Conservation (phyloP, 2,113 vertebrate species). For the Leptobrachium leishanense region DNA sequence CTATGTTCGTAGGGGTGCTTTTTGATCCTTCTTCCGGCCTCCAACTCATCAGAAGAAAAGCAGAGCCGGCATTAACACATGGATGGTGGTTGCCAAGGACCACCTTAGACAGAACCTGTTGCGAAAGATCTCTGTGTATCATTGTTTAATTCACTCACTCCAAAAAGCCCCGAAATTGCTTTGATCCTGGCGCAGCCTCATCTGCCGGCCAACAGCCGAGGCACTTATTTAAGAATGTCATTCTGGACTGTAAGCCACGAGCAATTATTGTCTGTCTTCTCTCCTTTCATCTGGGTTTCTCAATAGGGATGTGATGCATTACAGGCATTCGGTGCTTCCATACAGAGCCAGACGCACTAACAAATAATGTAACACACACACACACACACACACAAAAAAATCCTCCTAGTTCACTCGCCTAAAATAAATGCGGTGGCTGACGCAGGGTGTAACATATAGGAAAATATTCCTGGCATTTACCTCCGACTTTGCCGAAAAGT, state of each 20-base stretch:
- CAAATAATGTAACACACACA: background rate
- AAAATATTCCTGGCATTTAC: background rate
- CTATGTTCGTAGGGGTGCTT: too few species aligned
- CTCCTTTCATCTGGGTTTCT: slow-evolving; percentile 24
- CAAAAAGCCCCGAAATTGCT: slow-evolving; percentile 6
- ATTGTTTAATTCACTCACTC: slow-evolving; percentile 18
- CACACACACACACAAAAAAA: background rate
- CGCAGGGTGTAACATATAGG: background rate
- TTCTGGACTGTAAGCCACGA: slow-evolving; percentile 9
- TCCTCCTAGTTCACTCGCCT: background rate
- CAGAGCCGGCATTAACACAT: background rate
- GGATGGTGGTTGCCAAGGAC: slow-evolving; percentile 1
- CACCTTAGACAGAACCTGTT: slow-evolving; percentile 9
- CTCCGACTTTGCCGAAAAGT: background rate
- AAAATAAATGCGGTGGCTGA: background rate
- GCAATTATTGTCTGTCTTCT: slow-evolving; percentile 6
- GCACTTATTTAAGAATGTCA: slow-evolving; percentile 15
- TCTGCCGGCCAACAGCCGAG: slow-evolving; percentile 28
- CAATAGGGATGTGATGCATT: slow-evolving; percentile 8
- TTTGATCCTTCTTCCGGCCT: too few species aligned
- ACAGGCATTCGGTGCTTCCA: background rate
- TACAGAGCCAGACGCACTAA: background rate
- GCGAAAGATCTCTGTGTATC: slow-evolving; percentile 1
- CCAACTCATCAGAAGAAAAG: background rate
- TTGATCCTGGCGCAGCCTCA: slow-evolving; percentile 28